Conservation (phyloP, 1,140 invertebrate species). For the Drosophila subpulchrella region DNA sequence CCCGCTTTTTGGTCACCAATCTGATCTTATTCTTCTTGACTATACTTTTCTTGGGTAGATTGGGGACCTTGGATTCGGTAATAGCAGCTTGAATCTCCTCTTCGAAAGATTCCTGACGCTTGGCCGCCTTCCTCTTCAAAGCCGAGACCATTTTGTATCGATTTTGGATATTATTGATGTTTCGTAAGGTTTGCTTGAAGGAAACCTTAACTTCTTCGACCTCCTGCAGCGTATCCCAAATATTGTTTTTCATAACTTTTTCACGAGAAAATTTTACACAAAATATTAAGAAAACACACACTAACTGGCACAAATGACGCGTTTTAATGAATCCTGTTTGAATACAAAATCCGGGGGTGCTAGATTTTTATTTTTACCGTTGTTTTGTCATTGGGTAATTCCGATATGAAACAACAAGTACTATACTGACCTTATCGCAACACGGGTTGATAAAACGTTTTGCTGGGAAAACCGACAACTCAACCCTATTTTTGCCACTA, state of each 20-base stretch:
- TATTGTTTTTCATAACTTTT: constrained; percentile 36
- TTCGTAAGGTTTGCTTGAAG: constrained; percentile 33
- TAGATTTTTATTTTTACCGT: background rate
- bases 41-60: background rate
- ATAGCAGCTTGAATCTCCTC: constrained; percentile 60
- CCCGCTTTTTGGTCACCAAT: background rate
- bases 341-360: background rate
- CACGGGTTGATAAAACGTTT: constrained; percentile 12
- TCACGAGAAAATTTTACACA: constrained; percentile 43
- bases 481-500: background rate
- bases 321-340: background rate
- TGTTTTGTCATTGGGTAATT: constrained; percentile 36
- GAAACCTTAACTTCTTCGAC: constrained; percentile 47
- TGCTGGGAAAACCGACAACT: constrained; percentile 16
- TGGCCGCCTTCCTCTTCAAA: constrained; percentile 8
- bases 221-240: constrained; percentile 42
- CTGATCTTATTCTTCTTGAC: constrained; percentile 4
- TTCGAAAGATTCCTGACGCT: constrained; percentile 27
- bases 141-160: constrained; percentile 39
- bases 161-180: constrained; percentile 36
- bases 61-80: constrained; percentile 17
- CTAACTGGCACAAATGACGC: background rate
- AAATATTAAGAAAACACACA: background rate
- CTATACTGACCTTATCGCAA: constrained; percentile 14
- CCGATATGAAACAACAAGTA: constrained; percentile 22